Percentiles rank a stretch among this genome's conserved stretches.
These are phyloP conservation scores for roundworm (Caenorhabditis elegans) DNA, from an alignment of 1,140 invertebrate species.

Conservation along the genomic window WBcel235 BX284606.5:9734501-9735000, in stretches of 20 bases:
- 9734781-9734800: no score
- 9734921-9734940: not conserved
- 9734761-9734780: no score
- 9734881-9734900: no score
- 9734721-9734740: no score
- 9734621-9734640: not conserved
- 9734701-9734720: not conserved
- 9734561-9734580: constrained; percentile 8
- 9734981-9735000: not conserved
- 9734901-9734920: no score
- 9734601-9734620: constrained; percentile 15
- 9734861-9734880: no score
- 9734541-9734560: not conserved
- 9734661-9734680: not conserved
- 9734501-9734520: no score
- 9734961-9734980: not conserved
- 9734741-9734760: no score
- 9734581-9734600: not conserved
- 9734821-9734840: no score
- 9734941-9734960: not conserved
- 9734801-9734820: no score
- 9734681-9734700: constrained; percentile 18
- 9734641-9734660: not conserved
- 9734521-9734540: not conserved
- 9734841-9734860: no score